Evolutionary conservation across 2,797 vertebrate species (phyloP).

Genomic region (Aselliscus stoliczkanus): DNA sequence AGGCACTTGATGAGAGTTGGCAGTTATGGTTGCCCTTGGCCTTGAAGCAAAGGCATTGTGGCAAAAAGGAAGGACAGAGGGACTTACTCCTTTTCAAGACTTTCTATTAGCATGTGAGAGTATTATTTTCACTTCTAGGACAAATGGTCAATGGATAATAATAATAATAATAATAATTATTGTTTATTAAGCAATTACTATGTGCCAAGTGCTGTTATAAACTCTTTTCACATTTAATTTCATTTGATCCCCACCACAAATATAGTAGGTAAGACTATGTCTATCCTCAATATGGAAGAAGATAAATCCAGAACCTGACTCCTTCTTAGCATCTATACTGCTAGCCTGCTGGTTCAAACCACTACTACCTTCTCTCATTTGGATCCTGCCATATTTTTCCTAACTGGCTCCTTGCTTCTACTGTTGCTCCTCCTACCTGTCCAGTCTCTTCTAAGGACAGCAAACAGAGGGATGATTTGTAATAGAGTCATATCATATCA

Average conservation of each 20-base stretch:
- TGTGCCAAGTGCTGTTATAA: not conserved
- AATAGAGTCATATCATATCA: not conserved
- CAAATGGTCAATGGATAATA: not conserved
- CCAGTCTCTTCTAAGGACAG: not conserved
- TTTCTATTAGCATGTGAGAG: not conserved
- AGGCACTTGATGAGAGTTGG: not conserved
- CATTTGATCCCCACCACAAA: not conserved
- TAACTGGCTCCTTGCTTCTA: not conserved
- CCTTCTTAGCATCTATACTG: not conserved
- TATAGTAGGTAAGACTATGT: not conserved
- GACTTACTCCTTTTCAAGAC: not conserved
- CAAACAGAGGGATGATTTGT: not conserved
- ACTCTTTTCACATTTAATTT: constrained; percentile 7
- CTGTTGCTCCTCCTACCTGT: not conserved
- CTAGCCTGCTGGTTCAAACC: not conserved
- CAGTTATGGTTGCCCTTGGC: not conserved
- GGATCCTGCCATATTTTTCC: not conserved
- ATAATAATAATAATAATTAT: not conserved
- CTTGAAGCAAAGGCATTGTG: not conserved
- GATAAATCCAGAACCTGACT: not conserved
- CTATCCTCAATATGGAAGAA: not conserved
- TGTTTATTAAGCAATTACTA: not conserved
- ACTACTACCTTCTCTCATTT: not conserved
- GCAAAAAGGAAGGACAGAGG: not conserved
- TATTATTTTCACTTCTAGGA: not conserved